phyloP scores from a whole-genome alignment of 1,140 invertebrate genomes.

The Calosoma granatense region DNA sequence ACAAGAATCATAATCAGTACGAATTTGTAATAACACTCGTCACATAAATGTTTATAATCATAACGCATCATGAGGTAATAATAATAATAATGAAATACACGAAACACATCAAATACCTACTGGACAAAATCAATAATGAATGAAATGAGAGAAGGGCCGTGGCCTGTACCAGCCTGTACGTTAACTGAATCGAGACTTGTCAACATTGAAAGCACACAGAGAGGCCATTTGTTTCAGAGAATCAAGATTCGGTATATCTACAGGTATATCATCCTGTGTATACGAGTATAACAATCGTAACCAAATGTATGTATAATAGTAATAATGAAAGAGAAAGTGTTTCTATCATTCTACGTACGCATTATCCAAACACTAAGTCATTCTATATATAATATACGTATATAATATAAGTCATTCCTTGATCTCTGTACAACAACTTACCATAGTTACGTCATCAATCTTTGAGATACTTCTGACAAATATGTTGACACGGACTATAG shows the following conservation, averaged over 20 bases:
- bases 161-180: neutral
- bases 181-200: neutral
- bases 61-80: neutral
- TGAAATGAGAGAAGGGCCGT: neutral
- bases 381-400: slow-evolving; percentile 1
- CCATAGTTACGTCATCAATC: slow-evolving; percentile 98
- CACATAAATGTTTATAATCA: neutral
- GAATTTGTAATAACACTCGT: neutral
- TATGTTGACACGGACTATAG: slow-evolving; percentile 90
- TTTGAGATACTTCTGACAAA: slow-evolving; percentile 96
- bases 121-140: neutral
- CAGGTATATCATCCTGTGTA: neutral
- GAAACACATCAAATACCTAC: slow-evolving; percentile 2
- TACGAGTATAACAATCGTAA: neutral
- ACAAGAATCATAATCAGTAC: neutral
- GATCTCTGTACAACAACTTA: slow-evolving; percentile 53
- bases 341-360: neutral
- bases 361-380: neutral
- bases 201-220: slow-evolving; percentile 5
- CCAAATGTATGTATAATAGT: neutral
- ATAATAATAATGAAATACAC: slow-evolving; percentile 9
- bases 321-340: neutral
- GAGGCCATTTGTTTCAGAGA: neutral
- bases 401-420: slow-evolving; percentile 26
- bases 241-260: neutral